Percentiles rank a stretch among this genome's conserved stretches.
Conservation (phyloP, 1,140 invertebrate genomes). For the Penaeus japonicus region DNA sequence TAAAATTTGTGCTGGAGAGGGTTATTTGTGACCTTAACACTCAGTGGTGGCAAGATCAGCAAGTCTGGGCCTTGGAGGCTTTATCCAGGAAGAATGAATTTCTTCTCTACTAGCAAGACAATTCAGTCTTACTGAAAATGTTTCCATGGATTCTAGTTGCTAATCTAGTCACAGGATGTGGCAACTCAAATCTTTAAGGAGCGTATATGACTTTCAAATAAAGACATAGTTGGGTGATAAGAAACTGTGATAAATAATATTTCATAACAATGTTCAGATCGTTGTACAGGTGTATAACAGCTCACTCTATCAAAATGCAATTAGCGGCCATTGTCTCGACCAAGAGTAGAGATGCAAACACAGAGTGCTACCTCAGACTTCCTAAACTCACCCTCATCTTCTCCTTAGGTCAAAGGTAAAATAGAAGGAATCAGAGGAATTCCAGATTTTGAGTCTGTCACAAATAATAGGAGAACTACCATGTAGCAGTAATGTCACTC, state of each 20-base stretch:
- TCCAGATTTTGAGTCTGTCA: not conserved
- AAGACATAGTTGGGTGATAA: not conserved
- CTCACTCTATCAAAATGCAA: not conserved
- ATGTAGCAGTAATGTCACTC: slow-evolving; percentile 6
- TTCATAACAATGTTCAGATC: slow-evolving; percentile 2
- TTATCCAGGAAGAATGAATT: slow-evolving; percentile 13
- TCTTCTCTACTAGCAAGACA: not conserved
- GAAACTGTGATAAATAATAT: slow-evolving; percentile 17
- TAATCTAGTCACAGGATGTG: slow-evolving; percentile 15
- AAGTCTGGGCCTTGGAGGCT: not conserved
- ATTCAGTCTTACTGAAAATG: not conserved
- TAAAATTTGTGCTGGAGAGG: not conserved
- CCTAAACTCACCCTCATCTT: no score
- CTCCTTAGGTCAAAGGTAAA: no score
- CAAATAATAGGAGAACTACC: slow-evolving; percentile 6
- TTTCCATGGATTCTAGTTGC: not conserved
- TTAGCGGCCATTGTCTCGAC: not conserved
- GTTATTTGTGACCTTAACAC: not conserved
- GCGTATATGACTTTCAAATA: not conserved
- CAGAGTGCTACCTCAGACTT: not conserved
- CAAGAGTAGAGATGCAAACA: slow-evolving; percentile 16
- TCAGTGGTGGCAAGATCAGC: slow-evolving; percentile 8
- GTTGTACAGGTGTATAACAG: slow-evolving; percentile 32
- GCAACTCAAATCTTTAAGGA: slow-evolving; percentile 19
- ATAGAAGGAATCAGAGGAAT: no score